A percentile compares a stretch with the other conserved stretches of the same genome.
Conservation (phyloP, 2,797 vertebrate genomes). For the Danionella dracula region DNA sequence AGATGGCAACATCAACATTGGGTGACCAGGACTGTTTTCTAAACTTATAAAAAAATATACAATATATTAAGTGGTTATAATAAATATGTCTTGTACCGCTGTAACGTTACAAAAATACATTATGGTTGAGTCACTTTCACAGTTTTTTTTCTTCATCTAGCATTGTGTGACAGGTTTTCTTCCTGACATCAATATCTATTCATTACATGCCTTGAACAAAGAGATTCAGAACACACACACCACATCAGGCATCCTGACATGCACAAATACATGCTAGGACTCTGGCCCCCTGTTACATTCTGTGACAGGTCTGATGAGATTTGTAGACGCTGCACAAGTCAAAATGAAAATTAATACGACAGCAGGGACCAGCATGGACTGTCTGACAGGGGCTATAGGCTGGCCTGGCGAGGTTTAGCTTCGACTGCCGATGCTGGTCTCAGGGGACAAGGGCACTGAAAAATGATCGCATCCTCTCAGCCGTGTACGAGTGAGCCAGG, state of each 20-base stretch:
- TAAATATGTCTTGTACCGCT: no score
- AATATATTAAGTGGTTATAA: no score
- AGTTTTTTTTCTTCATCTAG: not conserved
- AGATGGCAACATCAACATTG: no score
- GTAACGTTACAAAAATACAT: no score
- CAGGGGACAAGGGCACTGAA: slow-evolving; percentile 30
- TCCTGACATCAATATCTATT: slow-evolving; percentile 34
- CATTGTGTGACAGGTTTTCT: slow-evolving; percentile 10
- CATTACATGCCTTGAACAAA: slow-evolving; percentile 32
- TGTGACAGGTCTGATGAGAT: slow-evolving; percentile 53
- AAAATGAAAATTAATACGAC: slow-evolving; percentile 63
- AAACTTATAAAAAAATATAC: no score
- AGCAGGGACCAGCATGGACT: slow-evolving; percentile 37
- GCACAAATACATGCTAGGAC: not conserved
- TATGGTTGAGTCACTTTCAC: no score
- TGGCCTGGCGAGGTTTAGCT: slow-evolving; percentile 5
- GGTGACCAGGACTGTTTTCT: no score
- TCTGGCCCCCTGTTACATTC: slow-evolving; percentile 5
- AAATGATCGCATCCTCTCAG: slow-evolving; percentile 27
- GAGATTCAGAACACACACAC: slow-evolving; percentile 9
- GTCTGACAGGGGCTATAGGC: slow-evolving; percentile 24
- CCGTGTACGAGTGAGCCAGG: slow-evolving; percentile 29
- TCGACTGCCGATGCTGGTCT: not conserved
- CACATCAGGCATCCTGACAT: slow-evolving; percentile 16
- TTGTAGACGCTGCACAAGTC: slow-evolving; percentile 43